Percentiles rank a stretch among this genome's conserved stretches.
phyloP scores from a whole-genome alignment of 2,888 invertebrate species.

The Rhopalosiphum nymphaeae region DNA sequence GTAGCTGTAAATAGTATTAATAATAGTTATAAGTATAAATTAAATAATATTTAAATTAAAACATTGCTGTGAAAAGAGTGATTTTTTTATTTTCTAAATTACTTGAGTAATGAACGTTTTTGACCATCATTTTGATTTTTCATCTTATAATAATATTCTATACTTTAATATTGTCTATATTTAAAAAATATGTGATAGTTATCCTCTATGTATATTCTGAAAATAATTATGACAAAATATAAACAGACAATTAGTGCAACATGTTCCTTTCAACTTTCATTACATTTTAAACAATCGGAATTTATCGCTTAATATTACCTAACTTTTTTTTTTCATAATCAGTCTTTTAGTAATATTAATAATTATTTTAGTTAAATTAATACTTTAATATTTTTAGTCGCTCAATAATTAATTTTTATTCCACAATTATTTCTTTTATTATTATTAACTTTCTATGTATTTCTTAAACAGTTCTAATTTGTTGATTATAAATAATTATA shows the following conservation, averaged over 20 bases:
- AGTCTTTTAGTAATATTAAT: background rate
- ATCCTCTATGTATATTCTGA: background rate
- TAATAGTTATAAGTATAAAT: constrained; percentile 8
- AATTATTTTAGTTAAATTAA: background rate
- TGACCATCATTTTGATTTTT: background rate
- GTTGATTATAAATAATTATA: constrained; percentile 12
- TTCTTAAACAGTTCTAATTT: constrained; percentile 32
- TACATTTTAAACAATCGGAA: background rate
- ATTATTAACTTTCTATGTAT: background rate
- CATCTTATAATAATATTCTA: background rate
- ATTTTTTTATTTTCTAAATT: background rate
- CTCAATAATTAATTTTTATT: background rate
- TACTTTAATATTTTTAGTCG: background rate
- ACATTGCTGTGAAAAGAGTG: background rate
- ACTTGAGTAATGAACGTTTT: background rate
- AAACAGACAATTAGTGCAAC: constrained; percentile 10
- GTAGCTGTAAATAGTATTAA: constrained; percentile 18
- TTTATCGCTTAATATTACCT: background rate
- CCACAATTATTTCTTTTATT: background rate
- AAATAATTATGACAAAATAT: background rate
- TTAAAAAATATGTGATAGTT: background rate
- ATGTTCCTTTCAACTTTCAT: constrained; percentile 32
- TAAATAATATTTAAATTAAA: constrained; percentile 10
- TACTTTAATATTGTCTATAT: background rate
- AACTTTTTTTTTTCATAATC: background rate